Base-by-base conservation (phyloP, 2,888 invertebrate species). In the Tenthredo scrophulariae region DNA sequence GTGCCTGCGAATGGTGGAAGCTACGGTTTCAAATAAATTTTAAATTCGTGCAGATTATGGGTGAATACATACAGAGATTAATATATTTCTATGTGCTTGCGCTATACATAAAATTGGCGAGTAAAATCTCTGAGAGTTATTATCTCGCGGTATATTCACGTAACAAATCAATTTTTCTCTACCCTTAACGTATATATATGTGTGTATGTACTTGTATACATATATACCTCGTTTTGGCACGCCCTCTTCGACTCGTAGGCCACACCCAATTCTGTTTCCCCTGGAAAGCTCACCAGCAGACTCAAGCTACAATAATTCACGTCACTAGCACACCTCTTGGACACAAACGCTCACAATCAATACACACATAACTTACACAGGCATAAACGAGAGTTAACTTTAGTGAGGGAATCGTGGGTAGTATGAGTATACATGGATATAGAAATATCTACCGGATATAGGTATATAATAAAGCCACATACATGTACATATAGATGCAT, bases 271-370 rank as follows among this genome's bases (percentile, higher is more conserved):
- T 18, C 70, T 40, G 67, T 46, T 70, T 2, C 80, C 80, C 40
- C 58, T 10, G 62, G 62, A 6, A 80, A 65, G 26, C 83, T 43
- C 83, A 33, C 18, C 80, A 10, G 58, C 33, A 80, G 50, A 80
- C 40, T 62, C 62, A 40, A 58, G 80, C 37, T 58, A 91, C 92
- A 93, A 93, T 93, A 93, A 93, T 92, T 93, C 91, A 93, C 90
- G 93, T 93, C 93, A 93, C 89, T 86, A 89, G 89, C 93, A 93
- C 91, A 89, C 91, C 90, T 89, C 90, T 90, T 91, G 90, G 46
- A 83, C 80, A 80, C 40, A 80, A 37, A 58, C n/a, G 9, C 26
- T 22, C 26, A 26, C 62, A 37, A 37, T 37, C 62, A 62, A 62
- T 80, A 37, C 40, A 54, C 50, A 26, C 46, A 75, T 10, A 13